phyloP scores from a whole-genome alignment of 2,113 vertebrate species.

The Gulo gulo region DNA sequence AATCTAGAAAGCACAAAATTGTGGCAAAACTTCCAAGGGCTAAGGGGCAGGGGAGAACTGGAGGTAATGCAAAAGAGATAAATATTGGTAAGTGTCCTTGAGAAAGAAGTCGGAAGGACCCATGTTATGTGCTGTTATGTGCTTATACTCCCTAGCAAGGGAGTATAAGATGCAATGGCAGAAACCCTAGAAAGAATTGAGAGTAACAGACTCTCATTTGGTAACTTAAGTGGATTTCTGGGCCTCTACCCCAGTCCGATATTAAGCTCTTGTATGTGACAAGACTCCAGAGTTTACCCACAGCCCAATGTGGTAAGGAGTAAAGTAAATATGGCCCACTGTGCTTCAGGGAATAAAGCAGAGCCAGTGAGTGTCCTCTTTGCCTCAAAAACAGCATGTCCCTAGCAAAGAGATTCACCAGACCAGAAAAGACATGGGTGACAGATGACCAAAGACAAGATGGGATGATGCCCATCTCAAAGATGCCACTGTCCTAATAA shows the following conservation, averaged over 20 bases:
- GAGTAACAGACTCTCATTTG: neutral
- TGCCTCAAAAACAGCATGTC: neutral
- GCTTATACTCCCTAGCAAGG: too few relatives aligned
- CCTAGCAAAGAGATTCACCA: neutral
- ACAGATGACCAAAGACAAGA: neutral
- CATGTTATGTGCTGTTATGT: too few relatives aligned
- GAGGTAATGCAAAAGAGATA: neutral
- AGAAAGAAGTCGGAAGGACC: neutral
- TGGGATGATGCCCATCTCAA: neutral
- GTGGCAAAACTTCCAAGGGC: neutral
- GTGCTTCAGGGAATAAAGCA: neutral
- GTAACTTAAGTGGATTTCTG: neutral
- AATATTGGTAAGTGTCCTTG: neutral
- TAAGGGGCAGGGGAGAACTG: neutral
- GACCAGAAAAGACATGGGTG: neutral
- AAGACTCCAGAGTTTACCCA: neutral
- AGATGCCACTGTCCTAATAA: neutral
- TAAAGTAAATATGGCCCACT: neutral
- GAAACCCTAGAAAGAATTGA: neutral
- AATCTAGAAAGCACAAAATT: neutral
- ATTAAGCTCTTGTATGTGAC: neutral
- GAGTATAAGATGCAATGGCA: neutral
- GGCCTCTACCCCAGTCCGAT: neutral
- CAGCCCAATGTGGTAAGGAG: neutral
- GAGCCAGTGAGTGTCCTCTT: neutral